Base-by-base conservation (phyloP, 2,888 invertebrate genomes). In the Eutolmus rufibarbis region DNA sequence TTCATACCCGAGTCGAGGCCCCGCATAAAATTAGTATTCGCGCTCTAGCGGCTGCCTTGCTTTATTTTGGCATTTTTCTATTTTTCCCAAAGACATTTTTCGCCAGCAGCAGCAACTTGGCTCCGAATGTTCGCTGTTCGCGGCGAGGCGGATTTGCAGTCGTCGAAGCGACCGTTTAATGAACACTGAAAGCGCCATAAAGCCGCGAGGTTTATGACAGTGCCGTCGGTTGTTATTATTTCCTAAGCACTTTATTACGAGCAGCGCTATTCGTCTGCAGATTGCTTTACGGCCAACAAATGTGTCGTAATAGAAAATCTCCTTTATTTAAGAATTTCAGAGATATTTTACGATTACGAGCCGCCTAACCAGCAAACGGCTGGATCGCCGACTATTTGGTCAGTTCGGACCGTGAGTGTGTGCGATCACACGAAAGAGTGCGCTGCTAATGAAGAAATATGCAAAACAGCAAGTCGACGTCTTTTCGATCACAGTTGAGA, bases 241-340 rank as follows among this genome's bases (percentile, higher is more conserved):
- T 66, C 74, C 74, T 84, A 57, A 57, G 84, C 57, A 84, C 84
- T 57, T 84, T 74, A 74, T 43, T 84, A 74, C 74, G 7, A 28
- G 40, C 66, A 66, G 40, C 66, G 74, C 66, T 57, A 74, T 81
- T 81, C 81, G 84, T 84, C 37, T 84, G 84, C 84, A 84, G 84
- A 84, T 84, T 84, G 19, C 74, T 84, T 84, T 84, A 84, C 66
- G 84, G 84, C 74, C 84, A 66, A 84, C 84, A 84, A 84, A 84
- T 84, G 84, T 84, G 84, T 84, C 66, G 84, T 84, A 84, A 84
- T 84, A 84, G 84, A 84, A 84, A 84, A 66, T 66, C 66, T 66
- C 66, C 12, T 66, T 66, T 84, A 74, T 84, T 66, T 74, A 19
- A 84, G 84, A 84, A 84, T 84, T 84, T 66, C 66, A 19, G 23